Evolutionary conservation across 2,888 invertebrate species (phyloP), one percentile per base, ranked within the genome.

Genomic region (Acrobeloides nanus): DNA sequence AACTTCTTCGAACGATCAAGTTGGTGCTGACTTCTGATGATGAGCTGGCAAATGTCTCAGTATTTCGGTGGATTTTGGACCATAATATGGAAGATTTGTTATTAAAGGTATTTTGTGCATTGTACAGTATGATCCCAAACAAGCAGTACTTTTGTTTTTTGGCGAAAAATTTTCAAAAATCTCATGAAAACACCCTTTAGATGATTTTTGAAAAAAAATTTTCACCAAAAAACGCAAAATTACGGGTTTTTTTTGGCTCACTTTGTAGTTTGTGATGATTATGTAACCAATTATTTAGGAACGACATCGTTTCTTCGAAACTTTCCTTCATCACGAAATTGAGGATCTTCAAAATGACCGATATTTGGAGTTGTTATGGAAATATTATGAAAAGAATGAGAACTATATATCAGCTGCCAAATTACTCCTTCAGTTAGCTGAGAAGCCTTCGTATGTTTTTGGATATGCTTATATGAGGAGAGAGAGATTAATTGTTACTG

Each of bases 381-480:
- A 89, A 76, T 90, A 86, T 74, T 89, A 93, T 70, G 92, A 95
- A 76, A 85, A 85, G 74, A 84, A 84, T 68, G 84, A 85, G 24
- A 88, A 92, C 74, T 93, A 89, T 73, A 82, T 85, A 1, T 85
- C 87, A 8, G 95, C 95, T 1, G 90, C 95, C 0, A 83, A 85
- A 67, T 86, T 93, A 57, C 79, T 95, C 2, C 84, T 87, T 59
- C 84, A 84, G 64, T 80, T 95, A 51, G 89, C 95, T 3, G 85
- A 59, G 2, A 84, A 18, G 81, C n/a, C n/a, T n/a, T n/a, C n/a
- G n/a, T n/a, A n/a, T n/a, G n/a, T n/a, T n/a, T n/a, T n/a, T n/a
- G n/a, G n/a, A n/a, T n/a, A n/a, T n/a, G n/a, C n/a, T n/a, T n/a
- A n/a, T n/a, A n/a, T n/a, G n/a, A n/a, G n/a, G n/a, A n/a, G n/a